Conservation (phyloP, 2,888 invertebrate genomes). For the Azorinus chamasolen region DNA sequence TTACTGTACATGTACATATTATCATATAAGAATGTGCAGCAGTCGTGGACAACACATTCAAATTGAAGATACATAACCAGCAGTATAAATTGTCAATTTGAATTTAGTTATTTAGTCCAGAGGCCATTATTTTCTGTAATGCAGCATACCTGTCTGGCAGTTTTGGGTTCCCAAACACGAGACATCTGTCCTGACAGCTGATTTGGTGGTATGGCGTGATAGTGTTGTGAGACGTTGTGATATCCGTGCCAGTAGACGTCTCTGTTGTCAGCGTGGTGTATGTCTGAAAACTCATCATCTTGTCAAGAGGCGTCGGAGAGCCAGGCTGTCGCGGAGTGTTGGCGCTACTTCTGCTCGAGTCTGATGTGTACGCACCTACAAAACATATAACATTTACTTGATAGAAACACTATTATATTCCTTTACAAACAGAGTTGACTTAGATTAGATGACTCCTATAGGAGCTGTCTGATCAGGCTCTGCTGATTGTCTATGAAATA, state of each 20-base stretch:
- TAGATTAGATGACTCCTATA: too few relatives aligned
- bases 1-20: too few relatives aligned
- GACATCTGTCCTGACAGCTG: slow-evolving; percentile 75
- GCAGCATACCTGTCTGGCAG: slow-evolving; percentile 79
- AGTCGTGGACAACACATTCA: too few relatives aligned
- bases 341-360: slow-evolving; percentile 9
- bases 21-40: too few relatives aligned
- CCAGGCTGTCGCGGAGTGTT: slow-evolving; percentile 1
- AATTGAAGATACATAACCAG: too few relatives aligned
- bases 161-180: slow-evolving; percentile 81
- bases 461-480: too few relatives aligned
- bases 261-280: slow-evolving; percentile 79
- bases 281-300: slow-evolving; percentile 73
- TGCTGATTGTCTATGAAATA: too few relatives aligned
- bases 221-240: slow-evolving; percentile 72
- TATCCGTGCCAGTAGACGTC: slow-evolving; percentile 84
- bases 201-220: slow-evolving; percentile 82
- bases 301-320: slow-evolving; percentile 63
- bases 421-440: too few relatives aligned
- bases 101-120: too few relatives aligned
- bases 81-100: too few relatives aligned
- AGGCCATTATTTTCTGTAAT: too few relatives aligned
- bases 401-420: too few relatives aligned
- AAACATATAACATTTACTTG: not conserved
- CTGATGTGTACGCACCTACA: slow-evolving; percentile 17